Percentiles rank a stretch among this genome's conserved stretches.
Evolutionary conservation across 2,797 vertebrate species (phyloP).

Genomic region (Linurgus olivaceus): DNA sequence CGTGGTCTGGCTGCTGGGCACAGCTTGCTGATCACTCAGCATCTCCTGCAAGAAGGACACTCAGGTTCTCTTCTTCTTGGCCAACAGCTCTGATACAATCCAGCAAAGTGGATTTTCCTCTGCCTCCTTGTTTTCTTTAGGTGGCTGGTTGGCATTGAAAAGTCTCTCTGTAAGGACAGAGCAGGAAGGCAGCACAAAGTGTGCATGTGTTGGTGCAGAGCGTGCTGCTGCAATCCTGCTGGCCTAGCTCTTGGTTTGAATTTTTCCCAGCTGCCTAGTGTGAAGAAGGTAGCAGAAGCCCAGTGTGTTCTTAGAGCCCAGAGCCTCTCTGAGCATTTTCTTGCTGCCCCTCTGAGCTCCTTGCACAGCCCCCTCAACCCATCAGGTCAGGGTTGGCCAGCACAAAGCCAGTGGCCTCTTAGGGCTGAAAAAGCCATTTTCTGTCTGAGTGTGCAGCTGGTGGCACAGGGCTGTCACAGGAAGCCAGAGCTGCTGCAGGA

Average conservation of each 20-base stretch:
- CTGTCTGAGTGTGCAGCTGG: not conserved
- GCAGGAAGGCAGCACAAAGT: not conserved
- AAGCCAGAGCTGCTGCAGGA: not conserved
- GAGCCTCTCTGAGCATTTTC: not conserved
- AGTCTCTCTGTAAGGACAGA: not conserved
- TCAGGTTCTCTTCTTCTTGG: not conserved
- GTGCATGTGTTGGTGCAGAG: not conserved
- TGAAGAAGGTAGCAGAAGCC: not conserved
- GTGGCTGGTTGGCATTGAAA: not conserved
- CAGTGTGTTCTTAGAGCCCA: not conserved
- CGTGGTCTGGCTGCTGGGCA: not conserved
- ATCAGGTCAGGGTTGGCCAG: not conserved
- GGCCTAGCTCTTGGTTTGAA: not conserved
- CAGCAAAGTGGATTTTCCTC: not conserved
- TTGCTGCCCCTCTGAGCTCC: not conserved
- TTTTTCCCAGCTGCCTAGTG: fast-evolving
- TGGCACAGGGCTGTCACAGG: not conserved
- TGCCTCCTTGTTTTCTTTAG: not conserved
- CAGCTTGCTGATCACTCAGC: not conserved
- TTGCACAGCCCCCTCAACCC: not conserved
- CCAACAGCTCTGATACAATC: not conserved
- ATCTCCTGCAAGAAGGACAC: not conserved
- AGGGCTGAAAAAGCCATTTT: not conserved
- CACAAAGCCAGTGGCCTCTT: not conserved
- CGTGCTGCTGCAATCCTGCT: not conserved